Conservation (phyloP, 2,113 vertebrate species). For the Nyctibius bracteatus region DNA sequence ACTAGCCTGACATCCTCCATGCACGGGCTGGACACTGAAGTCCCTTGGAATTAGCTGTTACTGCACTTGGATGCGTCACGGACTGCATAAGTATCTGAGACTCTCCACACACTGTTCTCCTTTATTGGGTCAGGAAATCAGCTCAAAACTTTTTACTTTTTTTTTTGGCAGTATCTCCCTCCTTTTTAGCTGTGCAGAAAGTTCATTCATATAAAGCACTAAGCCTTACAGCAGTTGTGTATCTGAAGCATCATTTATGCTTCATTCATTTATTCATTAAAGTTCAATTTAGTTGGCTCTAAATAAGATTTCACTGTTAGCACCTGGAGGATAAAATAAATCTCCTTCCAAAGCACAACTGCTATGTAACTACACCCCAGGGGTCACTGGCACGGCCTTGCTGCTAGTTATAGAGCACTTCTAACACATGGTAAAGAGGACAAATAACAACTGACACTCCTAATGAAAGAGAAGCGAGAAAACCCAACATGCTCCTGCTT, state of each 20-base stretch:
- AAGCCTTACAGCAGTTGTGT: not conserved
- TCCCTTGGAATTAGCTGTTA: not conserved
- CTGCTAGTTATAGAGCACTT: not conserved
- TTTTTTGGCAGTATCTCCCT: not conserved
- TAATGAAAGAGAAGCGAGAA: not conserved
- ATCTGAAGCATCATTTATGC: not conserved
- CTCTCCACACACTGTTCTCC: not conserved
- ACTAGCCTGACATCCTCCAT: not conserved
- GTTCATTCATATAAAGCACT: not conserved
- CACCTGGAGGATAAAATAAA: not conserved
- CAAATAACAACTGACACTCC: not conserved
- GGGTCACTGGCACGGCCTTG: not conserved
- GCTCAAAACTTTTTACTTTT: not conserved
- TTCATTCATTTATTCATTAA: not conserved
- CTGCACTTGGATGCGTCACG: not conserved
- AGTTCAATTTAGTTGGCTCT: not conserved
- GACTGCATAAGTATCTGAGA: not conserved
- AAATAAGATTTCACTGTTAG: not conserved
- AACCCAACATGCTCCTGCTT: rapidly evolving
- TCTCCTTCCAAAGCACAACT: not conserved
- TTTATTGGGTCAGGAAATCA: not conserved
- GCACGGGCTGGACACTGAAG: not conserved
- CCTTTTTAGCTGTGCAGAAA: not conserved
- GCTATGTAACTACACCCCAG: not conserved
- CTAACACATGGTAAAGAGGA: not conserved